phyloP scores from a whole-genome alignment of 2,888 invertebrate genomes.

The Sphecodes monilicornis region DNA sequence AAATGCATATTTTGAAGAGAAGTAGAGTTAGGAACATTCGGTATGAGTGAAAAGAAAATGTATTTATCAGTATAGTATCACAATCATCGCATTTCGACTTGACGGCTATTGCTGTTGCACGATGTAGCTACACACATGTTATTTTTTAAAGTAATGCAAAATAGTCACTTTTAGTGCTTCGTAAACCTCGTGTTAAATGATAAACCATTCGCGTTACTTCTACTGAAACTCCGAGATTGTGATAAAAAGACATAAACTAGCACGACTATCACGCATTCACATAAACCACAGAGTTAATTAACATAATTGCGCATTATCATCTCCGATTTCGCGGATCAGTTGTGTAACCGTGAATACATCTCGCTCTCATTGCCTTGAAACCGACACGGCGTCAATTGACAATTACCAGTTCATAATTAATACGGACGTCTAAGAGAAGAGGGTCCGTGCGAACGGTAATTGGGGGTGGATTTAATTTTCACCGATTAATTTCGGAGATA shows the following conservation, averaged over 20 bases:
- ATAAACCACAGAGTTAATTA: conserved; percentile 1
- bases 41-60: too few species aligned
- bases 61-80: too few species aligned
- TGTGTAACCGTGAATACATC: conserved; percentile 15
- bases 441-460: conserved; percentile 53
- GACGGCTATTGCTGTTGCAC: too few species aligned
- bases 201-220: neutral
- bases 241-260: neutral
- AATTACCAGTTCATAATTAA: conserved; percentile 66
- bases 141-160: too few species aligned
- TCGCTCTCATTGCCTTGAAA: conserved; percentile 15
- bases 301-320: neutral
- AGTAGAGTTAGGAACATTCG: too few species aligned
- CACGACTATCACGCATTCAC: neutral
- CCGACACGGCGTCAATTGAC: conserved; percentile 47
- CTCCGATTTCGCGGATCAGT: neutral
- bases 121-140: too few species aligned
- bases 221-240: neutral
- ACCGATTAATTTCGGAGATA: conserved; percentile 64
- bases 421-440: conserved; percentile 60
- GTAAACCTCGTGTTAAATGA: too few species aligned
- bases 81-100: too few species aligned
- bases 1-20: too few species aligned
- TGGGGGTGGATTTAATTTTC: conserved; percentile 66
- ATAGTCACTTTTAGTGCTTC: too few species aligned